Evolutionary conservation across 1,140 invertebrate species (phyloP).

Genomic region (Zaprionus vittiger): DNA sequence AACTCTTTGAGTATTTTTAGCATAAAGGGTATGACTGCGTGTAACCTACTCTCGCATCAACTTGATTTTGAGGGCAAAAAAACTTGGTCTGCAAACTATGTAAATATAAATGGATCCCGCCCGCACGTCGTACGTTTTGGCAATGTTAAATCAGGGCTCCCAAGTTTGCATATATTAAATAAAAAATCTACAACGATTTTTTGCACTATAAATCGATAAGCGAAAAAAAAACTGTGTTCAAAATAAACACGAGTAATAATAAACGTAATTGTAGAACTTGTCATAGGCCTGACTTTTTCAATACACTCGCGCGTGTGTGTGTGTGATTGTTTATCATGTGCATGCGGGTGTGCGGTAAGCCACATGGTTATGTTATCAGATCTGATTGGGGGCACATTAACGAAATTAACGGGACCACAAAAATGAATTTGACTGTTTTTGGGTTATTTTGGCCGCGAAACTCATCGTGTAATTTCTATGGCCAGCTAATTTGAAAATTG

Average conservation of each 20-base stretch:
- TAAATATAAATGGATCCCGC: not conserved
- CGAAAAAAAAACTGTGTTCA: not conserved
- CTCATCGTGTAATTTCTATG: constrained; percentile 5
- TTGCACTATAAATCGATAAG: not conserved
- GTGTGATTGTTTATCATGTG: not conserved
- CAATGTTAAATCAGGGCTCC: not conserved
- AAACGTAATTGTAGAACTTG: not conserved
- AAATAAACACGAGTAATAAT: not conserved
- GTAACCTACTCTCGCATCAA: not conserved
- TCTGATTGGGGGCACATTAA: constrained; percentile 47
- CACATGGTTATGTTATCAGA: constrained; percentile 55
- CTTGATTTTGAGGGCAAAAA: not conserved
- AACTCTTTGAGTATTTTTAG: not conserved
- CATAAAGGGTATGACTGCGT: not conserved
- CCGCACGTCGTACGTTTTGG: not conserved
- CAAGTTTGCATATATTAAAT: constrained; percentile 3
- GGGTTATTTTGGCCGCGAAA: not conserved
- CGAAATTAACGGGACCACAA: constrained; percentile 34
- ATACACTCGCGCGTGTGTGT: constrained; percentile 8
- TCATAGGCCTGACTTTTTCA: not conserved
- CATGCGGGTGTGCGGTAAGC: constrained; percentile 40
- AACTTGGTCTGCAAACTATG: not conserved
- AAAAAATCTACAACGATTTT: not conserved
- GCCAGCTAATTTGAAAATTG: constrained; percentile 35
- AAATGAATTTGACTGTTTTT: constrained; percentile 34